A percentile compares a stretch with the other conserved stretches of the same genome.
Evolutionary conservation across 1,140 invertebrate genomes (phyloP).

Genomic region (Drosophila orosa): DNA sequence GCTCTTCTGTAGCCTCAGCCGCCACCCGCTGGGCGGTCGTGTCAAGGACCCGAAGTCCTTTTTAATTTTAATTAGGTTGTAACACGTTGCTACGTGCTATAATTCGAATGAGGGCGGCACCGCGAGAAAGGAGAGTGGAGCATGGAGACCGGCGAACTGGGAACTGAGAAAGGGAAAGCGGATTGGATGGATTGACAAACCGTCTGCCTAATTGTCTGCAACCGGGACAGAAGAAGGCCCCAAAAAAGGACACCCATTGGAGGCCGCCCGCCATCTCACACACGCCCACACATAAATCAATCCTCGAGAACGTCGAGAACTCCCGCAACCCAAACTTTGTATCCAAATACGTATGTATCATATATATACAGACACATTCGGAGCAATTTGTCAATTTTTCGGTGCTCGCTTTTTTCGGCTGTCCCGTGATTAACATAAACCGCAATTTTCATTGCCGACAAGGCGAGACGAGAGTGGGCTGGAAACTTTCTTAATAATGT

Average conservation of each 20-base stretch:
- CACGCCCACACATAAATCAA: constrained; percentile 70
- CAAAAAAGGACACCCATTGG: constrained; percentile 13
- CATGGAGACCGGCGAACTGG: not conserved
- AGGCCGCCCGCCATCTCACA: constrained; percentile 7
- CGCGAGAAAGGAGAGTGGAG: constrained; percentile 29
- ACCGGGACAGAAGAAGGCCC: constrained; percentile 24
- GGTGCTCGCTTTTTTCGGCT: constrained; percentile 43
- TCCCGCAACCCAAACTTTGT: not conserved
- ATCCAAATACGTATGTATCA: not conserved
- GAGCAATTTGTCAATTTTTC: constrained; percentile 75
- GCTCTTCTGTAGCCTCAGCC: constrained; percentile 14
- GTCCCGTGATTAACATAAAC: constrained; percentile 76
- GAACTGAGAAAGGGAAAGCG: constrained; percentile 43
- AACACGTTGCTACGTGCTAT: constrained; percentile 77
- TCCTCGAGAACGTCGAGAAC: constrained; percentile 26
- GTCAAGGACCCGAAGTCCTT: constrained; percentile 75
- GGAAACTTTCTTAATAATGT: constrained; percentile 74
- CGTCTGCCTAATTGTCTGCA: constrained; percentile 69
- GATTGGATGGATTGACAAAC: constrained; percentile 37
- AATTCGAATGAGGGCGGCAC: constrained; percentile 48
- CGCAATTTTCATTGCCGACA: constrained; percentile 66
- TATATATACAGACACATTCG: constrained; percentile 35
- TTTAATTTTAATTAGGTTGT: constrained; percentile 80
- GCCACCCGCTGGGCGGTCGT: constrained; percentile 53
- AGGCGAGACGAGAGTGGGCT: constrained; percentile 43